These are phyloP conservation scores for Anguilla obscura DNA, from an alignment of 2,797 vertebrate species.

Conservation along the genomic window DNA sequence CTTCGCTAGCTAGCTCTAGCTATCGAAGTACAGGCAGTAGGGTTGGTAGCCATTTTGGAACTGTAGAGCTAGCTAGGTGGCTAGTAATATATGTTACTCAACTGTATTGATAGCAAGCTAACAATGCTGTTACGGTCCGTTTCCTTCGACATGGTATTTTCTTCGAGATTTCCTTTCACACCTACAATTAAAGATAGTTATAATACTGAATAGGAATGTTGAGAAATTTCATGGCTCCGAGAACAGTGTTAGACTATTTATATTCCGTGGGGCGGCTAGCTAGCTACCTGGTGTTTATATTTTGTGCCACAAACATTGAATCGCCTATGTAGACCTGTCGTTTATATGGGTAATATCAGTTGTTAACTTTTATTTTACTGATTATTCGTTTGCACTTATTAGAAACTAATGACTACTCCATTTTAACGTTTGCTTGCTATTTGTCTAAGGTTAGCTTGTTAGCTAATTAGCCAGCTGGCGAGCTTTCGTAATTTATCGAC, in stretches of 20 bases:
- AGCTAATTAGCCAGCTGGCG: not conserved
- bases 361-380: not conserved
- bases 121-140: conserved; percentile 2
- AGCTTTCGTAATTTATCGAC: conserved; percentile 1
- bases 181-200: not conserved
- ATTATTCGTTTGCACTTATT: not conserved
- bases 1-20: conserved; percentile 37
- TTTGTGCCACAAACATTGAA: conserved; percentile 38
- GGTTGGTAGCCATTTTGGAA: conserved; percentile 60
- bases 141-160: not conserved
- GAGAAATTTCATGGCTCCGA: conserved; percentile 35
- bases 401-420: not conserved
- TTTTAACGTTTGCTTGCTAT: not conserved
- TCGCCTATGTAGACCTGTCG: conserved; percentile 40
- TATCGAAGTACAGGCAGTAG: conserved; percentile 35
- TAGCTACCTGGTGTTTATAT: conserved; percentile 36
- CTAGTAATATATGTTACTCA: conserved; percentile 31
- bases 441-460: not conserved
- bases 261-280: conserved; percentile 38
- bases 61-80: conserved; percentile 64
- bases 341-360: not conserved
- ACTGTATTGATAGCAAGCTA: conserved; percentile 17
- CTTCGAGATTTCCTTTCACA: not conserved
- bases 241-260: not conserved
- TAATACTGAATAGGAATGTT: not conserved